Percentiles rank a stretch among this genome's conserved stretches.
These are phyloP conservation scores for Arrhamphus sclerolepis DNA, from an alignment of 2,797 vertebrate species.

Conservation along the genomic window DNA sequence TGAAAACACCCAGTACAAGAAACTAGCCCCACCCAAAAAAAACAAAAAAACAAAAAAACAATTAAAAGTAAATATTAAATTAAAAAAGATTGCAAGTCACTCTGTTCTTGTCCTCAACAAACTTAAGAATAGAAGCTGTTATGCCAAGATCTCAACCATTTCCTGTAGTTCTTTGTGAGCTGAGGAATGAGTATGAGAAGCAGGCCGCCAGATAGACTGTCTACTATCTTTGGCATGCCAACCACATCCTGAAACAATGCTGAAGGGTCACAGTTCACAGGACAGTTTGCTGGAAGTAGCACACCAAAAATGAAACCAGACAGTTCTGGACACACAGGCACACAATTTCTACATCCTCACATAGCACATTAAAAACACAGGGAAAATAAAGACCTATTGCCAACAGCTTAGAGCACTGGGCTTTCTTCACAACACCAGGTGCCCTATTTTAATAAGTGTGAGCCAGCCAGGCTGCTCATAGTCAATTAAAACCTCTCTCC, in stretches of 20 bases:
- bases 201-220: constrained; percentile 62
- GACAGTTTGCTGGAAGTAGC: constrained; percentile 32
- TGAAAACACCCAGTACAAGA: neutral
- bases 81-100: no score
- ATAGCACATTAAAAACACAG: constrained; percentile 35
- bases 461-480: constrained; percentile 35
- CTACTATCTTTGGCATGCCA: constrained; percentile 64
- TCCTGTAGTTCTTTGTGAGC: constrained; percentile 15
- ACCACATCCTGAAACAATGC: constrained; percentile 66
- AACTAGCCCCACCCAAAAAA: neutral
- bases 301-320: constrained; percentile 29
- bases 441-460: constrained; percentile 56
- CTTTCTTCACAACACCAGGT: constrained; percentile 37
- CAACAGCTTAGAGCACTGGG: constrained; percentile 33
- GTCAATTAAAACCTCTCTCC: constrained; percentile 54
- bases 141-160: constrained; percentile 2
- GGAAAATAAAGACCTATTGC: constrained; percentile 48
- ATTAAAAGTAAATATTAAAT: no score
- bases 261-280: constrained; percentile 56
- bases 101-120: constrained; percentile 5
- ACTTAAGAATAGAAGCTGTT: constrained; percentile 4
- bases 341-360: constrained; percentile 28
- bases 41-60: neutral
- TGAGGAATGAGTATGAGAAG: constrained; percentile 28
- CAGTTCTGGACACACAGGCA: neutral